Evolutionary conservation across 2,797 vertebrate genomes (phyloP).

Genomic region (Premnoplex brunnescens): DNA sequence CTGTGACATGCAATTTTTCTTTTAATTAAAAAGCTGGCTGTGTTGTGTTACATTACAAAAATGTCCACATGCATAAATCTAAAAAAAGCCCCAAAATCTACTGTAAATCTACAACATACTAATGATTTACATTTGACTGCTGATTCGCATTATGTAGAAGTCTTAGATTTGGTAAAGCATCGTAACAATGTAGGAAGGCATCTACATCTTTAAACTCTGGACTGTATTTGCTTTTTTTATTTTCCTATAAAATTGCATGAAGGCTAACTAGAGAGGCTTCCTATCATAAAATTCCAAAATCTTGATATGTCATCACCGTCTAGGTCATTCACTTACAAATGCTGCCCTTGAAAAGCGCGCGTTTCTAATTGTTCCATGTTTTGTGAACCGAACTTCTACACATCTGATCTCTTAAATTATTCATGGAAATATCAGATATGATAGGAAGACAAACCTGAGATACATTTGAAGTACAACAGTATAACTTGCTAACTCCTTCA

Average conservation of each 20-base stretch:
- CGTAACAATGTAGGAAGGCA: slow-evolving; percentile 85
- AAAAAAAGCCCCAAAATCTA: slow-evolving; percentile 79
- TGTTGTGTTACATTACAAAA: slow-evolving; percentile 83
- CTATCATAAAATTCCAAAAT: slow-evolving; percentile 76
- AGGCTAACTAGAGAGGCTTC: slow-evolving; percentile 80
- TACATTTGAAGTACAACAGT: slow-evolving; percentile 88
- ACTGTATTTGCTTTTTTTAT: slow-evolving; percentile 72
- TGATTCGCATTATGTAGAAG: slow-evolving; percentile 79
- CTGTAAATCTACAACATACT: slow-evolving; percentile 83
- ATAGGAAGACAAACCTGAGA: slow-evolving; percentile 98
- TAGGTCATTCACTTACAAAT: slow-evolving; percentile 56
- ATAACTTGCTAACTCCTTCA: slow-evolving; percentile 81
- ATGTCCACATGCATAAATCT: slow-evolving; percentile 84
- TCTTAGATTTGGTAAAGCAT: slow-evolving; percentile 89
- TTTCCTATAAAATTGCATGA: slow-evolving; percentile 78
- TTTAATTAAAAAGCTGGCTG: slow-evolving; percentile 82
- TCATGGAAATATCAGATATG: slow-evolving; percentile 75
- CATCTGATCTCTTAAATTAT: slow-evolving; percentile 63
- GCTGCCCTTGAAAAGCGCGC: slow-evolving; percentile 38
- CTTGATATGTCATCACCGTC: slow-evolving; percentile 31
- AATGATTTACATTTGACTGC: slow-evolving; percentile 79
- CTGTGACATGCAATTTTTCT: slow-evolving; percentile 92
- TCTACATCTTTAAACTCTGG: slow-evolving; percentile 79
- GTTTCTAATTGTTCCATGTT: slow-evolving; percentile 27
- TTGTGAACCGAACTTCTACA: slow-evolving; percentile 57